Percentiles rank a stretch among this genome's conserved stretches.
These are phyloP conservation scores for Phalanger gymnotis DNA, from an alignment of 2,797 vertebrate species.

Conservation along the genomic window DNA sequence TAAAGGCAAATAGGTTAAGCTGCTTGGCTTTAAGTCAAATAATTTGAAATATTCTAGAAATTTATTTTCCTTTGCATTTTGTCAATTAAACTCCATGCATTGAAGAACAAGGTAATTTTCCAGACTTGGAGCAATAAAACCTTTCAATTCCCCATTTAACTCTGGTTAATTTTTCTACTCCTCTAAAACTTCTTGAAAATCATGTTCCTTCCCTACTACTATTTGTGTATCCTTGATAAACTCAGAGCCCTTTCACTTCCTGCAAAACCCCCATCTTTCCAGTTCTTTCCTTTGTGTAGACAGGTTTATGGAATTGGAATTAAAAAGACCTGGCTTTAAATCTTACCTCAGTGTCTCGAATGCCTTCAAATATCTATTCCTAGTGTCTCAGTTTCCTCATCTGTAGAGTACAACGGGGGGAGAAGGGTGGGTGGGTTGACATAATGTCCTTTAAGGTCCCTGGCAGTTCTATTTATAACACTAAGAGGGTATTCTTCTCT, in stretches of 20 bases:
- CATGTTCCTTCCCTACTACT: neutral
- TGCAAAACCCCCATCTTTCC: neutral
- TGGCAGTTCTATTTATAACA: neutral
- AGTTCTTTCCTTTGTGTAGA: neutral
- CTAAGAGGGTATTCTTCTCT: neutral
- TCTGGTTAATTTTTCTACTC: conserved; percentile 5
- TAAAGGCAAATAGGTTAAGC: neutral
- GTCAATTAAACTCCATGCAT: neutral
- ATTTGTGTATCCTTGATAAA: neutral
- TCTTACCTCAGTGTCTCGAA: neutral
- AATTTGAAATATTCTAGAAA: neutral
- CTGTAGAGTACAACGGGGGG: neutral
- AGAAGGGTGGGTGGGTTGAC: neutral
- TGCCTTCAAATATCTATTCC: neutral
- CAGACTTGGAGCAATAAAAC: neutral
- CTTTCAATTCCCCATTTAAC: neutral
- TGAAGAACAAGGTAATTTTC: neutral
- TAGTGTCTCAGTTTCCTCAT: neutral
- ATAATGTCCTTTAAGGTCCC: neutral
- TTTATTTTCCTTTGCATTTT: conserved; percentile 6
- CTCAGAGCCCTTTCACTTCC: neutral
- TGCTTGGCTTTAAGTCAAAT: neutral
- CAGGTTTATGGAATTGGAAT: neutral
- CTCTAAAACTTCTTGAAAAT: neutral
- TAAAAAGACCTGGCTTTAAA: neutral